Conservation (phyloP, 2,797 vertebrate genomes). For the Danio choprae region DNA sequence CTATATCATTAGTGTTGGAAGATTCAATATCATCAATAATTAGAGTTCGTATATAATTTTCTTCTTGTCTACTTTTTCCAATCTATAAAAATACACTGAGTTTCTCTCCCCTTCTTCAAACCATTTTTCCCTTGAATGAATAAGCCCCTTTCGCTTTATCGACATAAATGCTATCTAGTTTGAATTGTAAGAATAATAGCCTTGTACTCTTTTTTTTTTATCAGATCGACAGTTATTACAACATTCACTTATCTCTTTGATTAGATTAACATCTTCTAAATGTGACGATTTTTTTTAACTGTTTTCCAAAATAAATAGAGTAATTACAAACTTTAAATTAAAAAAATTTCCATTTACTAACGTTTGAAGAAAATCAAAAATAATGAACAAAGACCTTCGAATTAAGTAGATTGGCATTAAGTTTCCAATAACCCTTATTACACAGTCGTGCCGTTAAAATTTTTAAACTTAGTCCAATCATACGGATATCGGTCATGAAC, state of each 20-base stretch:
- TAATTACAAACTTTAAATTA: neutral
- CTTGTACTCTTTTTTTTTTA: too few species aligned
- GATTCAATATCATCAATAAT: neutral
- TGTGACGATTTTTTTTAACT: neutral
- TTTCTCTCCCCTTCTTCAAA: neutral
- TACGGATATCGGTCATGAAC: too few species aligned
- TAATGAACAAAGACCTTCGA: neutral
- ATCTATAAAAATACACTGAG: neutral
- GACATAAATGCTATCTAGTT: neutral
- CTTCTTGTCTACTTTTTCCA: neutral
- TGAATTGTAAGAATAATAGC: neutral
- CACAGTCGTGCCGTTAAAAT: neutral
- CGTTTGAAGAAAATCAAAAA: neutral
- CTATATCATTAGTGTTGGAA: neutral
- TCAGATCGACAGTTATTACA: neutral
- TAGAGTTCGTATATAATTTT: neutral
- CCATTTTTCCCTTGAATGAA: neutral
- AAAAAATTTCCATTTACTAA: neutral
- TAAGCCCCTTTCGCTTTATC: neutral
- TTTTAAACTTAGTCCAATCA: neutral
- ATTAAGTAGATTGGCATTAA: neutral
- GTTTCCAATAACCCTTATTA: neutral
- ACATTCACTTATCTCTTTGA: neutral
- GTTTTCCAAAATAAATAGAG: neutral
- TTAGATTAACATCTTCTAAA: slow-evolving; percentile 4